Conservation (phyloP, 2,888 invertebrate species). For the Lydus trimaculatus region DNA sequence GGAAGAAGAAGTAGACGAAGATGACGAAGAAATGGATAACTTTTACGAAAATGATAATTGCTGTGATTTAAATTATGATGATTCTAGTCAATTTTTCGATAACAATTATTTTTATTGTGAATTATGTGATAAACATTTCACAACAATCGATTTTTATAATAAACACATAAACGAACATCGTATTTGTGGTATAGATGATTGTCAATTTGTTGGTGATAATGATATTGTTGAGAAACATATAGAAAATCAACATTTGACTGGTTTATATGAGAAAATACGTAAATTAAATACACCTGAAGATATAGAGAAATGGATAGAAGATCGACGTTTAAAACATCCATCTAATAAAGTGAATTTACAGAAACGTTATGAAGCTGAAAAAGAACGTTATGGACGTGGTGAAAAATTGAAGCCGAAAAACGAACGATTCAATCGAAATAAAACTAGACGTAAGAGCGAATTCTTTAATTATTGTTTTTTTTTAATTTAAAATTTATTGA, state of each 20-base stretch:
- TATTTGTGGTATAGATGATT: conserved; percentile 82
- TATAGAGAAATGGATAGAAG: conserved; percentile 82
- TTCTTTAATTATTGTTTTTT: background rate
- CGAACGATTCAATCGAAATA: conserved; percentile 59
- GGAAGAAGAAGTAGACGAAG: too few species aligned
- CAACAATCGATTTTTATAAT: conserved; percentile 65
- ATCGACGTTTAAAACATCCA: conserved; percentile 73
- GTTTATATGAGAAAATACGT: conserved; percentile 80
- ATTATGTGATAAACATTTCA: conserved; percentile 82
- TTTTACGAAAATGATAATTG: background rate
- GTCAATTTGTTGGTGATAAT: conserved; percentile 79
- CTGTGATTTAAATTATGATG: conserved; percentile 22
- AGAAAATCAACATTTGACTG: conserved; percentile 83
- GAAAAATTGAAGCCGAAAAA: conserved; percentile 69
- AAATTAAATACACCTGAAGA: conserved; percentile 81
- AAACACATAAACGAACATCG: conserved; percentile 78
- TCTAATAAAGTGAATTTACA: conserved; percentile 65
- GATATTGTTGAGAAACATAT: conserved; percentile 83
- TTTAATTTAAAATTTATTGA: background rate
- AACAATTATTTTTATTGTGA: conserved; percentile 69
- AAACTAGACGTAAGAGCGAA: conserved; percentile 53
- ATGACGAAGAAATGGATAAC: background rate
- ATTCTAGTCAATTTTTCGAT: conserved; percentile 28
- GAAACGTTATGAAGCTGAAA: conserved; percentile 67
- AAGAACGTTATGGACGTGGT: conserved; percentile 76